These are phyloP conservation scores for Tachyglossus aculeatus DNA, from an alignment of 2,797 vertebrate species.

Conservation along the genomic window DNA sequence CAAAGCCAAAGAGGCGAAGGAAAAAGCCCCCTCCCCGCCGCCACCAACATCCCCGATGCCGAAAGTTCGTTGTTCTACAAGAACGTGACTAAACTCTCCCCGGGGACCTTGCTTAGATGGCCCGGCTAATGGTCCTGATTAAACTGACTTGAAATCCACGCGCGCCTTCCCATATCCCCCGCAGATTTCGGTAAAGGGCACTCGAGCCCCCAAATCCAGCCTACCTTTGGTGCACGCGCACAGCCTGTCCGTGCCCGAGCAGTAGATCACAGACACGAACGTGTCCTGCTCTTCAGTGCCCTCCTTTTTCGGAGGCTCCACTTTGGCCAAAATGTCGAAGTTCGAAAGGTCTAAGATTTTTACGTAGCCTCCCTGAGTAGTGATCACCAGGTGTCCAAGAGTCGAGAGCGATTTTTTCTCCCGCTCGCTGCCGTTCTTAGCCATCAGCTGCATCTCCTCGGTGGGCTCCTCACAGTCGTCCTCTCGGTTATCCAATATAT, in stretches of 20 bases:
- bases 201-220: too few relatives aligned
- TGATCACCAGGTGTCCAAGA: slow-evolving; percentile 95
- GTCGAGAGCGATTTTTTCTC: slow-evolving; percentile 82
- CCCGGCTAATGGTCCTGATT: too few relatives aligned
- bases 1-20: too few relatives aligned
- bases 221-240: slow-evolving; percentile 98
- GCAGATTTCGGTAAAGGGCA: too few relatives aligned
- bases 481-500: slow-evolving; percentile 93
- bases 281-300: slow-evolving; percentile 89
- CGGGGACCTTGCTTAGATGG: too few relatives aligned
- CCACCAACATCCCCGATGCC: too few relatives aligned
- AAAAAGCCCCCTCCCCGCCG: too few relatives aligned
- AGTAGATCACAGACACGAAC: slow-evolving; percentile 98
- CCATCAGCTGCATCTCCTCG: slow-evolving; percentile 83
- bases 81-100: too few relatives aligned
- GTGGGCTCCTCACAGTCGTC: slow-evolving; percentile 92
- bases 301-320: slow-evolving; percentile 95
- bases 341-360: slow-evolving; percentile 97
- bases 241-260: slow-evolving; percentile 97
- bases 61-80: too few relatives aligned
- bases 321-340: slow-evolving; percentile 95
- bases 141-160: too few relatives aligned
- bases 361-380: slow-evolving; percentile 93
- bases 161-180: too few relatives aligned
- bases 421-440: slow-evolving; percentile 82